Conservation (phyloP, 2,888 invertebrate genomes). For the Sipha maydis region DNA sequence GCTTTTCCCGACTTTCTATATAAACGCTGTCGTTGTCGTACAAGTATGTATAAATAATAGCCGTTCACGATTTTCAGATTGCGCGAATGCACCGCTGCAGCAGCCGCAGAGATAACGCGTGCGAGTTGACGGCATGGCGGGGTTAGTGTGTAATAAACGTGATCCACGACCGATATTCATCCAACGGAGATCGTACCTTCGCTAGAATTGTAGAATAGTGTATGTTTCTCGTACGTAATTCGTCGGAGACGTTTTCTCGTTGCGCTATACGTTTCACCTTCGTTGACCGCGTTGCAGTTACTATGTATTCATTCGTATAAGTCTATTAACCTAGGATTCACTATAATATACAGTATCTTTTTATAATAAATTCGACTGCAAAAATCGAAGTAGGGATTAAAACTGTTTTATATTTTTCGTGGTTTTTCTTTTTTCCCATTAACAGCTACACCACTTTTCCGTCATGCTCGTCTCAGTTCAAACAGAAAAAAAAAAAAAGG, state of each 20-base stretch:
- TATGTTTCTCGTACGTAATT: neutral
- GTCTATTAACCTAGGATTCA: neutral
- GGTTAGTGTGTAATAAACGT: neutral
- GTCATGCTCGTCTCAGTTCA: no score
- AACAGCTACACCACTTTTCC: no score
- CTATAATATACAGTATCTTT: neutral
- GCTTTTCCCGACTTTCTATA: constrained; percentile 25
- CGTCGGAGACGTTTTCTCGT: neutral
- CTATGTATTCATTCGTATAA: neutral
- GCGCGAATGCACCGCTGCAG: neutral
- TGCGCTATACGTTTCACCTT: neutral
- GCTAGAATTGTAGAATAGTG: neutral
- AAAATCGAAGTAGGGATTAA: neutral
- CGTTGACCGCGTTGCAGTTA: neutral
- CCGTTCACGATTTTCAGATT: neutral
- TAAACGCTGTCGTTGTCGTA: neutral
- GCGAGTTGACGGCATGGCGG: neutral
- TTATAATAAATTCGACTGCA: neutral
- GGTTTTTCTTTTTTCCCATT: no score
- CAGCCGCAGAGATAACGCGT: no score
- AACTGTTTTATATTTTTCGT: neutral
- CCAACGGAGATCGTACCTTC: neutral
- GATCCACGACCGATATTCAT: constrained; percentile 1
- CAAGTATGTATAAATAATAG: neutral
- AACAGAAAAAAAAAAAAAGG: no score